Evolutionary conservation across 2,113 vertebrate species (phyloP).

Genomic region (Pseudolaguvia tuberculata): DNA sequence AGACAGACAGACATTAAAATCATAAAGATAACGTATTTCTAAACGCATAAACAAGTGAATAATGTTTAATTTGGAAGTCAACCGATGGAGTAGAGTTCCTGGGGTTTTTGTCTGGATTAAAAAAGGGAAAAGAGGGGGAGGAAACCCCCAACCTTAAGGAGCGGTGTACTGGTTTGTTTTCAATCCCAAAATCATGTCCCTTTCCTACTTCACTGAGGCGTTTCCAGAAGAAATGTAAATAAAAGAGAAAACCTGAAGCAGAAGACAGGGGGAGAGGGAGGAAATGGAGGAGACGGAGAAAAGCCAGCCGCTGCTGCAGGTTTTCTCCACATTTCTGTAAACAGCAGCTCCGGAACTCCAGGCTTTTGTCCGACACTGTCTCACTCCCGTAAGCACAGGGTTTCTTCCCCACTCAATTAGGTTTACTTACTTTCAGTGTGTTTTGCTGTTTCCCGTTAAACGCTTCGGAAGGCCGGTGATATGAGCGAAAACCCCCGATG

Average conservation of each 20-base stretch:
- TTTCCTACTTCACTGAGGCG: neutral
- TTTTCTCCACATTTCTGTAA: neutral
- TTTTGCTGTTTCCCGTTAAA: no score
- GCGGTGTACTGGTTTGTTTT: no score
- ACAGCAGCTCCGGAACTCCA: conserved; percentile 1
- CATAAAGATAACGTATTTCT: neutral
- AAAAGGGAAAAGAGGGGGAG: neutral
- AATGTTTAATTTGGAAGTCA: neutral
- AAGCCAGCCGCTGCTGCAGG: neutral
- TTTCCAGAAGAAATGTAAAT: neutral
- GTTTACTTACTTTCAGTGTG: neutral
- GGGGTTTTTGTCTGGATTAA: neutral
- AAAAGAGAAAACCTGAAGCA: neutral
- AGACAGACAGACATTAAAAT: neutral
- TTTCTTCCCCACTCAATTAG: no score
- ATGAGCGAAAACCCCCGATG: neutral
- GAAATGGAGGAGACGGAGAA: neutral
- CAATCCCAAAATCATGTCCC: neutral
- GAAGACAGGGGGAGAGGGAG: no score
- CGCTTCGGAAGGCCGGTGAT: neutral
- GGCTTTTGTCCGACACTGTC: neutral
- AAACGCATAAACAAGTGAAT: neutral
- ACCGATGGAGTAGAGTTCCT: neutral
- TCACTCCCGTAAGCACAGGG: neutral
- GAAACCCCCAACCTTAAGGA: neutral